Conservation (phyloP, 1,140 invertebrate genomes). For the Drosophila kikkawai region DNA sequence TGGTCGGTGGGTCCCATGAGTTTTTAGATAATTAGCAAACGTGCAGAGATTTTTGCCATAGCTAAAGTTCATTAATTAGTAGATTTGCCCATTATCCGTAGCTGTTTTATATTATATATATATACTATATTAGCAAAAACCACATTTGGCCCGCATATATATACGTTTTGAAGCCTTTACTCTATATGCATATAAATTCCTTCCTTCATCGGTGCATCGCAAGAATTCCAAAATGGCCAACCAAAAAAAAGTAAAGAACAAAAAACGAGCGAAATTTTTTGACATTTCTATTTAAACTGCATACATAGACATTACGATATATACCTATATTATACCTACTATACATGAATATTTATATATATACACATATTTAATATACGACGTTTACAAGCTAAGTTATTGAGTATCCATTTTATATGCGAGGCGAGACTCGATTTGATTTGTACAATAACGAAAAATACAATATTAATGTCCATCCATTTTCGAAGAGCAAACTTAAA, state of each 20-base stretch:
- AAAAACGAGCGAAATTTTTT: slow-evolving; percentile 56
- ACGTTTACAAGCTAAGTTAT: slow-evolving; percentile 66
- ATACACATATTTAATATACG: slow-evolving; percentile 62
- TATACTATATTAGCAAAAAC: slow-evolving; percentile 23
- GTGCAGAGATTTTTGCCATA: slow-evolving; percentile 64
- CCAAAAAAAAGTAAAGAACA: slow-evolving; percentile 5
- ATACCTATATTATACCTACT: slow-evolving; percentile 47
- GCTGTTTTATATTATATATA: slow-evolving; percentile 39
- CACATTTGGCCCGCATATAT: slow-evolving; percentile 41
- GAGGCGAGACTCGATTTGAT: slow-evolving; percentile 58
- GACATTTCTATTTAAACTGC: slow-evolving; percentile 51
- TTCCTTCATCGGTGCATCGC: slow-evolving; percentile 78
- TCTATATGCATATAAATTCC: slow-evolving; percentile 40
- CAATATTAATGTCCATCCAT: slow-evolving; percentile 83
- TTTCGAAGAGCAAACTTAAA: slow-evolving; percentile 63
- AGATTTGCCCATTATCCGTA: slow-evolving; percentile 55
- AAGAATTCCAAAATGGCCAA: slow-evolving; percentile 57
- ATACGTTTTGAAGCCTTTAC: slow-evolving; percentile 30
- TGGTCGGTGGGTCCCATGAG: slow-evolving; percentile 41
- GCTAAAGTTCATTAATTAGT: slow-evolving; percentile 72
- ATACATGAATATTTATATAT: slow-evolving; percentile 62
- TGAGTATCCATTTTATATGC: slow-evolving; percentile 62
- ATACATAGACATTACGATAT: slow-evolving; percentile 51
- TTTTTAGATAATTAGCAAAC: slow-evolving; percentile 66
- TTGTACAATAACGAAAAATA: slow-evolving; percentile 70